Percentiles rank a stretch among this genome's conserved stretches.
phyloP scores from a whole-genome alignment of 2,888 invertebrate genomes.

The Antitype chi region DNA sequence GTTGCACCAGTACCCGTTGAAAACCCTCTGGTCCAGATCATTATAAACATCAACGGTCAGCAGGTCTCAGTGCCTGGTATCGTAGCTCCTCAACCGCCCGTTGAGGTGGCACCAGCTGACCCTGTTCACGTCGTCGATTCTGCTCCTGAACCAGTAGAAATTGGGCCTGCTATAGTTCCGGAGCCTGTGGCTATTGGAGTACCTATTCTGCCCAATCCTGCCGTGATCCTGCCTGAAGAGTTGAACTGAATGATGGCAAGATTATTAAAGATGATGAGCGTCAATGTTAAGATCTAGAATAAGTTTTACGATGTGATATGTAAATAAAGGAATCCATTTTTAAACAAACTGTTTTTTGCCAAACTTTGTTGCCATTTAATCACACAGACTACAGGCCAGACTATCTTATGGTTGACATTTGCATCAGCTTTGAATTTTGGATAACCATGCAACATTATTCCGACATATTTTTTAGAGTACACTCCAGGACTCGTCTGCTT shows the following conservation, averaged over 20 bases:
- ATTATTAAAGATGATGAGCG: not conserved
- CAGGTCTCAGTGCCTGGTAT: constrained; percentile 48
- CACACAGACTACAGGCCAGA: not conserved
- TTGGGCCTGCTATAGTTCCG: constrained; percentile 35
- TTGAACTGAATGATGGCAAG: constrained; percentile 60
- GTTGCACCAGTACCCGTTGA: constrained; percentile 22
- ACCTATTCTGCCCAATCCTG: constrained; percentile 56
- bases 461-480: no score
- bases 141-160: constrained; percentile 53
- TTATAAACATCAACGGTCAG: constrained; percentile 71
- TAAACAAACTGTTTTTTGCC: not conserved
- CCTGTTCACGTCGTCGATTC: constrained; percentile 47
- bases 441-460: no score
- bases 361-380: not conserved
- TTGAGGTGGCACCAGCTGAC: constrained; percentile 31
- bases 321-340: constrained; percentile 12
- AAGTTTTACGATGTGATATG: constrained; percentile 3
- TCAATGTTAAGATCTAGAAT: not conserved
- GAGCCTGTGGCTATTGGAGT: constrained; percentile 42
- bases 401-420: not conserved
- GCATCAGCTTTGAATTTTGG: not conserved
- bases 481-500: no score
- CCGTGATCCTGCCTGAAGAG: constrained; percentile 57
- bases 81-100: constrained; percentile 42
- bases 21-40: constrained; percentile 70